Base-by-base conservation (phyloP, 2,797 vertebrate genomes). In the Sebastolobus altivelis region DNA sequence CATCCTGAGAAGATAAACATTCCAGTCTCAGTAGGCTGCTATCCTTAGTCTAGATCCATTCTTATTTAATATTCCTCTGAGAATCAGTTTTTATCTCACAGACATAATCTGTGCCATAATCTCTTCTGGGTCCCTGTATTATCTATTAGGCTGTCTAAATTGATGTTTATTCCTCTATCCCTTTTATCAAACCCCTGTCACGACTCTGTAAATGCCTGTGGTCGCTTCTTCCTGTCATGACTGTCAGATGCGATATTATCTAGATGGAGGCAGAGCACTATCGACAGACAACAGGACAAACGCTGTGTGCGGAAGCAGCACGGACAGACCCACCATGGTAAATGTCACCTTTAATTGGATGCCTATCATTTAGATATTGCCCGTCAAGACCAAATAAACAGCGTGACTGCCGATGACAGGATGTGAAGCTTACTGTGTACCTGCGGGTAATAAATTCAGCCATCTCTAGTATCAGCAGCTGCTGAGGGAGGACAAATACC, bases 301-400 rank as follows among this genome's bases (percentile, higher is more conserved):
- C 74, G 6, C 72, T 2, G 27, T 43, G 55, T 71, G 81, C 25
- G 76, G 87, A 86, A 89, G 73, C 69, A 65, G 68, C 65, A 16
- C 1, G 33, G 81, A 90, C 83, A 74, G 76, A 90, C 58, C 65
- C 72, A 65, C 81, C 79, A 43, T 27, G 82, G 69, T 90, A 92
- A 94, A 93, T 93, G 92, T 91, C 93, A 92, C 14, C 65, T 91
- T 93, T 89, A 91, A 94, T 92, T 90, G 86, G 74, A 88, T 74
- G 81, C 80, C 79, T 66, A 81, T 91, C 80, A 22, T 89, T 83
- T 83, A 79, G 84, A 86, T 88, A 79, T 77, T 78, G 61, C 80
- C 82, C 37, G 68, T 92, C 83, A 82, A 77, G 86, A 85, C 82
- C 75, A 72, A 83, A 87, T 80, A 90, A 86, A 88, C 87, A 86